Percentiles rank a stretch among this genome's conserved stretches.
Evolutionary conservation across 2,113 vertebrate genomes (phyloP).

Genomic region (Sebastes schlegelii): DNA sequence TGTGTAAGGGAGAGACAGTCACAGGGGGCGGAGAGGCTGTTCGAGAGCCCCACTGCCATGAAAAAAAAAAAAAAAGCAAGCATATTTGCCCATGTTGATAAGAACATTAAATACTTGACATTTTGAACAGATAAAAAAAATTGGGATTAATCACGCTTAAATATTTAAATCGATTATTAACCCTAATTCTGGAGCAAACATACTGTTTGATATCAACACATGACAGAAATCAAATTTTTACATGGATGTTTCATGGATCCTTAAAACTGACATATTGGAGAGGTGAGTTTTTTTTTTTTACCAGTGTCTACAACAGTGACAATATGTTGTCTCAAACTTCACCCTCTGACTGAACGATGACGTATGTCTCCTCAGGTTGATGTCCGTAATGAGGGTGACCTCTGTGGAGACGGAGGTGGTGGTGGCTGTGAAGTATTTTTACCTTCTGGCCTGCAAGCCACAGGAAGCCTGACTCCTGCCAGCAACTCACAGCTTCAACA

Average conservation of each 20-base stretch:
- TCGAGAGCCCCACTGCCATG: too few relatives aligned
- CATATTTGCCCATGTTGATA: too few relatives aligned
- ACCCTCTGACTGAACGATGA: neutral
- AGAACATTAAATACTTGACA: too few relatives aligned
- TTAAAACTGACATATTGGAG: neutral
- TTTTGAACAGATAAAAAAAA: too few relatives aligned
- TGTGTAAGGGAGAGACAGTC: too few relatives aligned
- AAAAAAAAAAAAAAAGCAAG: too few relatives aligned
- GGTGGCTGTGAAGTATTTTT: slow-evolving; percentile 76
- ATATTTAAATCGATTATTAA: too few relatives aligned
- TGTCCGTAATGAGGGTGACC: slow-evolving; percentile 75
- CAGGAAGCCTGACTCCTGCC: slow-evolving; percentile 32
- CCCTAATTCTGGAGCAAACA: neutral
- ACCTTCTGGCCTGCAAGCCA: slow-evolving; percentile 74
- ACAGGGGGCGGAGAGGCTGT: too few relatives aligned
- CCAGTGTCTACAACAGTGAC: too few relatives aligned
- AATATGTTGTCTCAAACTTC: neutral
- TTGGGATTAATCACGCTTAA: too few relatives aligned
- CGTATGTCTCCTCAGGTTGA: slow-evolving; percentile 63
- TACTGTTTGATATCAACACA: neutral
- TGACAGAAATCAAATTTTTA: neutral
- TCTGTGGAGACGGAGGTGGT: slow-evolving; percentile 75
- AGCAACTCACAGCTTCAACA: neutral
- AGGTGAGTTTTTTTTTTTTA: neutral
- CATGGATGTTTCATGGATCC: neutral